Conservation (phyloP, 2,797 vertebrate genomes). For the Tokudaia muenninki region DNA sequence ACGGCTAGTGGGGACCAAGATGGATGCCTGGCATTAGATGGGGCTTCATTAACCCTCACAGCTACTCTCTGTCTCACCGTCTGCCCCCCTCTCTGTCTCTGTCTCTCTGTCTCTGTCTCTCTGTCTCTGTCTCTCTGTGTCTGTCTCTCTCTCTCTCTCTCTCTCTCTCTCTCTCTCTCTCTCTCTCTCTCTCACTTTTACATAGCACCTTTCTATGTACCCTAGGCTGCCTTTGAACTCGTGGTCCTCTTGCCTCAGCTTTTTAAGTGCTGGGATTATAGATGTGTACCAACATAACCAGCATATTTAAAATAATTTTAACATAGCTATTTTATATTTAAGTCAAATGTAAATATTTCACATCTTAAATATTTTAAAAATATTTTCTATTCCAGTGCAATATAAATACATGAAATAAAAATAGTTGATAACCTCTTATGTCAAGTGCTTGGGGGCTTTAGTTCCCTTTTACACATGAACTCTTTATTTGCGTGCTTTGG, state of each 20-base stretch:
- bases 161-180: neutral
- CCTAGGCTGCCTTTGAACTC: neutral
- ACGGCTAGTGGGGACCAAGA: neutral
- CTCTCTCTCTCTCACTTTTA: too few species aligned
- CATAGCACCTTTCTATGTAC: neutral
- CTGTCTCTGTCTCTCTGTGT: neutral
- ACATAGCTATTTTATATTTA: neutral
- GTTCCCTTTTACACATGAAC: neutral
- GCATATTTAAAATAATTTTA: neutral
- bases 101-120: neutral
- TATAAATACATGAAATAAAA: neutral
- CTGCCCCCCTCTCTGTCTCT: neutral
- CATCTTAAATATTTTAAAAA: neutral
- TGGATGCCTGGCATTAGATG: neutral
- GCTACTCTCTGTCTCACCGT: neutral
- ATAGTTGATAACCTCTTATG: neutral
- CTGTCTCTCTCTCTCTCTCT: too few species aligned
- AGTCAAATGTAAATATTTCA: neutral
- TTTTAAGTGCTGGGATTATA: neutral
- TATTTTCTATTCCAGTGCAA: neutral
- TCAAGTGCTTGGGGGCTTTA: conserved; percentile 11
- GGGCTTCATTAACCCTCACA: neutral
- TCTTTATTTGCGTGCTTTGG: neutral
- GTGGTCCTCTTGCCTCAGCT: neutral
- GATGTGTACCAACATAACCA: neutral